These are phyloP conservation scores for Colinus virginianus DNA, from an alignment of 2,113 vertebrate genomes.

Conservation along the genomic window DNA sequence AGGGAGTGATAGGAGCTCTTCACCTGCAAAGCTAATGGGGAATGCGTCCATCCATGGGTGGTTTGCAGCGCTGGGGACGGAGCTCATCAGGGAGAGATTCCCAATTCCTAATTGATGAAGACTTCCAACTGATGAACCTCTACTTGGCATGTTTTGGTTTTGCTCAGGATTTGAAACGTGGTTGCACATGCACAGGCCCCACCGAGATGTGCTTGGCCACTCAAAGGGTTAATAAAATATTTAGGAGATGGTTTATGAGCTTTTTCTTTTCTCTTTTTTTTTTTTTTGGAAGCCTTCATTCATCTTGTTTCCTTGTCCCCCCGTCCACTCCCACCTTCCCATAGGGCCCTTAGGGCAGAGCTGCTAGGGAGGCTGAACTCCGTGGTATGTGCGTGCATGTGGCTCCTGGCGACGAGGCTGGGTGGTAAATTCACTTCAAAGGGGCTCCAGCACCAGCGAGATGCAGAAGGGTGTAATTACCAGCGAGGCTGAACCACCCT, in stretches of 20 bases:
- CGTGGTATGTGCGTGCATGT: conserved; percentile 6
- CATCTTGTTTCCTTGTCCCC: conserved; percentile 4
- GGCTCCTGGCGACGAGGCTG: conserved; percentile 54
- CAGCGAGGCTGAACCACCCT: conserved; percentile 30
- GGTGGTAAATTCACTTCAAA: conserved; percentile 71
- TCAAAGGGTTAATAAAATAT: conserved; percentile 1
- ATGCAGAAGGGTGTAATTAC: conserved; percentile 61
- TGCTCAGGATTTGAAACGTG: neutral
- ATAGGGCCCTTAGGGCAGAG: conserved; percentile 43
- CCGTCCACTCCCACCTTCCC: conserved; percentile 40
- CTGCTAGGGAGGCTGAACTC: conserved; percentile 16
- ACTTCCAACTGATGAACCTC: neutral
- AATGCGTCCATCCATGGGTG: neutral
- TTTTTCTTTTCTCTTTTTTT: neutral
- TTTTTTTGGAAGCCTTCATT: neutral
- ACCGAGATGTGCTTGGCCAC: neutral
- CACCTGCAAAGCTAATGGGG: too few relatives aligned
- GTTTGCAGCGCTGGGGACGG: neutral
- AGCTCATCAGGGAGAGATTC: neutral
- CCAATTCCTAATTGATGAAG: rapidly evolving
- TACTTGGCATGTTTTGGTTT: neutral
- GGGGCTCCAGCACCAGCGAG: conserved; percentile 40
- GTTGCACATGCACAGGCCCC: neutral
- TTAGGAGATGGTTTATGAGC: neutral
- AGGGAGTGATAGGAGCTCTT: neutral